Base-by-base conservation (phyloP, 1,140 invertebrate species). In the Chrysomallon squamiferum region DNA sequence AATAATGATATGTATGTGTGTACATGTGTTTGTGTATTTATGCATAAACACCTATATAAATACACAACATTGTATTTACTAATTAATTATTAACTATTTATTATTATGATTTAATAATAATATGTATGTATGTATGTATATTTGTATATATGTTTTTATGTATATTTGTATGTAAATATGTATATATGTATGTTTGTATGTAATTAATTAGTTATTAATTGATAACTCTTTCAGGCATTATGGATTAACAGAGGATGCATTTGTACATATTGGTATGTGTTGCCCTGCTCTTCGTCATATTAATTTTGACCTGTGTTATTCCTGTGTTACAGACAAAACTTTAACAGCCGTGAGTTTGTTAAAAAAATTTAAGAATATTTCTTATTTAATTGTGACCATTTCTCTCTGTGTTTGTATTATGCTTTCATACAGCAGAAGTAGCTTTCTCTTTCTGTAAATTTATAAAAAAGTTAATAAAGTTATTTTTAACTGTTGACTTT, bases 181-280 rank as follows among this genome's bases (percentile, higher is more conserved):
- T n/a, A n/a, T n/a, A n/a, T n/a, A n/a, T n/a, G n/a, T n/a, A n/a
- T n/a, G n/a, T n/a, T n/a, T n/a, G n/a, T n/a, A n/a, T n/a, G n/a
- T n/a, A n/a, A n/a, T n/a, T n/a, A n/a, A n/a, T n/a, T n/a, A n/a
- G n/a, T n/a, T n/a, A n/a, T n/a, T n/a, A n/a, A n/a, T n/a, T n/a
- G n/a, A n/a, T n/a, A n/a, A n/a, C n/a, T 58, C n/a, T 59, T 66
- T 54, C 60, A 72, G 70, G 43, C 68, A 59, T 45, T 72, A 63
- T 62, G 64, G 62, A 38, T 29, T 72, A 7, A 59, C 64, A 13
- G 66, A 66, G 47, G 63, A 61, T 18, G 56, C 66, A 1, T 72
- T 72, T 64, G 43, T 45, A 33, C n/a, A 18, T 2, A 13, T 69
- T 4, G 58, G 64, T 15, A 58, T 15, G 1, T 20, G 15, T 38